Percentiles rank a stretch among this genome's conserved stretches.
phyloP scores from a whole-genome alignment of 2,113 vertebrate species.

The Patagioenas fasciata region DNA sequence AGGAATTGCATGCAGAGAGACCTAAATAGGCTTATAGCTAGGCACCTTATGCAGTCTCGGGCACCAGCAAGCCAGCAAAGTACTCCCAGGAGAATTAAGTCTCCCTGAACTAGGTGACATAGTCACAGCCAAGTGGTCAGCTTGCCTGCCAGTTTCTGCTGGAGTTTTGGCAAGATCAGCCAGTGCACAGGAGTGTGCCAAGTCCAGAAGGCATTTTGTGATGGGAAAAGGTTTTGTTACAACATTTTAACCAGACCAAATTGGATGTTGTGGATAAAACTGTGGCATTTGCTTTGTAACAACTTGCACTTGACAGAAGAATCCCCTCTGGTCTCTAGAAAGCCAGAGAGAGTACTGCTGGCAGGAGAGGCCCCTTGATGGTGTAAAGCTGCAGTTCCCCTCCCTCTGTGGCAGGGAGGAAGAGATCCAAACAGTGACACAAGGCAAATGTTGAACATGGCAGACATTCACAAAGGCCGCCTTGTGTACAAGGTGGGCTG shows the following conservation, averaged over 20 bases:
- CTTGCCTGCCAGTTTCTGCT: neutral
- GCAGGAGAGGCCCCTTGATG: too few relatives aligned
- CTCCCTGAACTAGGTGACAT: neutral
- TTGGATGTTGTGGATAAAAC: neutral
- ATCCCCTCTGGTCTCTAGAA: neutral
- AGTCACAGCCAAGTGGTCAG: neutral
- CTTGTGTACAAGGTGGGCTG: fast-evolving
- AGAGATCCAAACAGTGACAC: neutral
- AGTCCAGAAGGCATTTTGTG: neutral
- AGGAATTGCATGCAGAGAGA: neutral
- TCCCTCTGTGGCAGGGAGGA: neutral
- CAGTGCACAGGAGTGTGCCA: neutral
- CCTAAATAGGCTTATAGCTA: neutral
- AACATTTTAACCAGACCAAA: neutral
- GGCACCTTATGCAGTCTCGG: neutral
- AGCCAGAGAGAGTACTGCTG: neutral
- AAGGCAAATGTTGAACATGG: neutral
- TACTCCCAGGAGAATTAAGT: neutral
- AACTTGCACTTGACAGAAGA: neutral
- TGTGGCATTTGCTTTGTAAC: neutral
- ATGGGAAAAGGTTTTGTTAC: neutral
- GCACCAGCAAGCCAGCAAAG: neutral
- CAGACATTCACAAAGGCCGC: neutral
- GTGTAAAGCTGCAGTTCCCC: neutral
- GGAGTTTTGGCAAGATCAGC: neutral